Evolutionary conservation across 2,113 vertebrate species (phyloP), one percentile per base, ranked within the genome.

Genomic region (Tachysurus vachellii): DNA sequence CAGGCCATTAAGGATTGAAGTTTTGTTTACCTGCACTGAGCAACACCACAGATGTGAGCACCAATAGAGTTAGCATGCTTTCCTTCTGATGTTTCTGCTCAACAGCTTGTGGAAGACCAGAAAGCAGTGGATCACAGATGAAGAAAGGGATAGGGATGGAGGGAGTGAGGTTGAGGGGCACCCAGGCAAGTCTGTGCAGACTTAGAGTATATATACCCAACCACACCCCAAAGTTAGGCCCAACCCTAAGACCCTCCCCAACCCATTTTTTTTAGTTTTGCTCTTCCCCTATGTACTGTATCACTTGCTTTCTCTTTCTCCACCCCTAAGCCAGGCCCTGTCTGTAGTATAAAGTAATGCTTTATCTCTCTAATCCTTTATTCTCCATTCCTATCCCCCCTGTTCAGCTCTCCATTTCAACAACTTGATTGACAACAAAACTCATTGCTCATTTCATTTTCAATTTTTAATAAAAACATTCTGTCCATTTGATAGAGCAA

Each of bases 161-260:
- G 92, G 91, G 86, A 80, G 77, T 91, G 91, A 85, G 91, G 91
- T 89, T 87, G 88, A 86, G 89, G 89, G 90, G 89, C 92, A 93
- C 93, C 89, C 89, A 89, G 90, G 89, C 90, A 79, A 86, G 88
- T 94, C 86, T 70, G 90, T 91, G 90, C 92, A 89, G 91, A 91
- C 88, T 91, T 57, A 17, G 28, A 85, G 91, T 96, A 94, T 95
- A 94, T 95, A 96, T 95, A 96, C 90, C 91, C 92, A 90, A 93
- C 92, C 95, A 93, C 95, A 94, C 95, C 95, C 94, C 92, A 92
- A 66, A 42, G 13, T 77, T 83, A 42, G 87, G 86, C 86, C 89
- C 82, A 83, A 83, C 88, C 92, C 90, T 42, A 91, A 90, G 44
- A 68, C 28, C 71, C 61, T 80, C 76, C 82, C n/a, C n/a, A n/a